Percentiles rank a stretch among this genome's conserved stretches.
phyloP scores from a whole-genome alignment of 1,140 invertebrate species.

The Platorchestia sp. region DNA sequence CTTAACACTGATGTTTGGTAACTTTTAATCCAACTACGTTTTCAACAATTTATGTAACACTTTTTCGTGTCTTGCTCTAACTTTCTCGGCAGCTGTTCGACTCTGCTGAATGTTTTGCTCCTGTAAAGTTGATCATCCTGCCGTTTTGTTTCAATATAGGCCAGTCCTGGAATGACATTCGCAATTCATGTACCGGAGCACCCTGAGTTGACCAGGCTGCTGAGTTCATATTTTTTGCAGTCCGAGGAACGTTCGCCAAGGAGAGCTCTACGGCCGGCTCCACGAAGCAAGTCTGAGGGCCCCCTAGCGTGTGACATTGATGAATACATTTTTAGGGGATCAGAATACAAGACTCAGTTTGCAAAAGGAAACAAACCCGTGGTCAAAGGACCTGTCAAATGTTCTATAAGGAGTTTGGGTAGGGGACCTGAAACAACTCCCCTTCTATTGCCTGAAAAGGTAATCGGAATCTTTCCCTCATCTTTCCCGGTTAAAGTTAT shows the following conservation, averaged over 20 bases:
- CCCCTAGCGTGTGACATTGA: slow-evolving; percentile 66
- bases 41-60: neutral
- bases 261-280: slow-evolving; percentile 63
- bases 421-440: slow-evolving; percentile 66
- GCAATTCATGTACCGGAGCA: neutral
- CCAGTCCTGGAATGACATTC: neutral
- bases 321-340: slow-evolving; percentile 67
- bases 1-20: neutral
- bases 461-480: slow-evolving; percentile 58
- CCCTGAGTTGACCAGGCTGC: slow-evolving; percentile 48
- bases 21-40: neutral
- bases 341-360: slow-evolving; percentile 67
- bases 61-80: neutral
- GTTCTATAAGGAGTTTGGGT: slow-evolving; percentile 59
- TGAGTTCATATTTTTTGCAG: slow-evolving; percentile 66
- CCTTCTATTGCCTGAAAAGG: slow-evolving; percentile 66
- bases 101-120: neutral
- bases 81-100: neutral
- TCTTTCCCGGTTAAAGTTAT: slow-evolving; percentile 48
- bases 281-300: slow-evolving; percentile 66
- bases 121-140: neutral
- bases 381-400: slow-evolving; percentile 54
- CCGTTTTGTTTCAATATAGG: neutral
- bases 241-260: slow-evolving; percentile 65
- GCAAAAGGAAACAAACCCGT: slow-evolving; percentile 63